Conservation (phyloP, 37 sponge, comb jelly and placozoan genomes). For the Tethya wilhelma region DNA sequence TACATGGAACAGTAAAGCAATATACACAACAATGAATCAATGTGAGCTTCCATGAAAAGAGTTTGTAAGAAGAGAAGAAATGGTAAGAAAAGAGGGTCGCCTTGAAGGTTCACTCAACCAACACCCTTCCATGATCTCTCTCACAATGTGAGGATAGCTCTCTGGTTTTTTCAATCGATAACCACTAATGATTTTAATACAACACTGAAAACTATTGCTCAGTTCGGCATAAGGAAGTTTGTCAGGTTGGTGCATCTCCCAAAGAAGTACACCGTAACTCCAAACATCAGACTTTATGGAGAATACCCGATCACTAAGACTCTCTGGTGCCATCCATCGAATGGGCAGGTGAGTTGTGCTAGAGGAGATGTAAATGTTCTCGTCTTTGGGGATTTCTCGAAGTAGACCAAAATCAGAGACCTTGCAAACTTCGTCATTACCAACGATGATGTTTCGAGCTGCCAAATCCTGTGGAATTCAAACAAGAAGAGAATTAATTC, state of each 20-base stretch:
- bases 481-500: neutral
- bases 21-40: no score
- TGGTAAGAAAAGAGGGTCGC: conserved; percentile 42
- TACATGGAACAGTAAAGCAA: no score
- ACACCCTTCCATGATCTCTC: conserved; percentile 31
- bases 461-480: conserved; percentile 11
- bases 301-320: conserved; percentile 13
- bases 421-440: conserved; percentile 59
- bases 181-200: neutral
- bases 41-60: no score
- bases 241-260: conserved; percentile 51
- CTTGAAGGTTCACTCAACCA: conserved; percentile 6
- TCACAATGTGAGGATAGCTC: neutral
- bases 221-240: conserved; percentile 7
- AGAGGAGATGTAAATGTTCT: neutral
- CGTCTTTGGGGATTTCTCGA: conserved; percentile 7
- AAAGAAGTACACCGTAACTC: conserved; percentile 23
- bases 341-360: neutral
- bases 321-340: conserved; percentile 57
- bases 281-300: conserved; percentile 46
- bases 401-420: conserved; percentile 67
- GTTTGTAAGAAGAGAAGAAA: conserved; percentile 23
- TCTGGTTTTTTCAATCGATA: neutral
- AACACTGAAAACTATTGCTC: neutral
- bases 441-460: conserved; percentile 37